A percentile compares a stretch with the other conserved stretches of the same genome.
Evolutionary conservation across 2,888 invertebrate species (phyloP).

Genomic region (Halictus ligatus): DNA sequence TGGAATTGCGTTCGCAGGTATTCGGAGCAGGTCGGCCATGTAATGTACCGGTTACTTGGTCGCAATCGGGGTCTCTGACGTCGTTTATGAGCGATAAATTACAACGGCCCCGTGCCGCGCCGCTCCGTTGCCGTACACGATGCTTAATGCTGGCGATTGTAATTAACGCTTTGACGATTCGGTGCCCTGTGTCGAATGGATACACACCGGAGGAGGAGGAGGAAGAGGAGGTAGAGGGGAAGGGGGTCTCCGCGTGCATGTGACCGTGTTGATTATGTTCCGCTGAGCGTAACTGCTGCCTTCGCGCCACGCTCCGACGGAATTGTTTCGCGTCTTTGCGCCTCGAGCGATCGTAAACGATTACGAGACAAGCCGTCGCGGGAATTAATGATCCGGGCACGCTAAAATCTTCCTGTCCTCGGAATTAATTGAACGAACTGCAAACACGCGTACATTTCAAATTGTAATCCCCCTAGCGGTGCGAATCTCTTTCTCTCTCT

Average conservation of each 20-base stretch:
- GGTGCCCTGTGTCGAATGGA: slow-evolving; percentile 24
- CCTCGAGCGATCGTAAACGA: not conserved
- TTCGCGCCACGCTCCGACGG: not conserved
- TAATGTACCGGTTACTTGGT: slow-evolving; percentile 34
- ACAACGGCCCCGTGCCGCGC: not conserved
- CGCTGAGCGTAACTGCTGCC: slow-evolving; percentile 5
- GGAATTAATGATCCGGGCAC: not conserved
- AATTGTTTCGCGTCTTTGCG: slow-evolving; percentile 17
- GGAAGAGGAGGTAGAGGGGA: too few relatives aligned
- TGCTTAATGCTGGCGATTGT: slow-evolving; percentile 44
- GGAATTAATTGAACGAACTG: slow-evolving; percentile 5
- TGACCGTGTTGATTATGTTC: slow-evolving; percentile 37
- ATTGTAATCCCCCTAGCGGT: not conserved
- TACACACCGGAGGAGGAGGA: not conserved
- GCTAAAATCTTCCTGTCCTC: slow-evolving; percentile 1
- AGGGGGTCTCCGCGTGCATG: slow-evolving; percentile 10
- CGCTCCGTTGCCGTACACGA: slow-evolving; percentile 2
- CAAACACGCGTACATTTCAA: not conserved
- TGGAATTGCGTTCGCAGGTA: not conserved
- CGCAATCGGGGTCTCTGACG: slow-evolving; percentile 36
- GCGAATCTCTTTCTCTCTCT: not conserved
- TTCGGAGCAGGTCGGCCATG: slow-evolving; percentile 13
- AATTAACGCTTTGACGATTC: slow-evolving; percentile 56
- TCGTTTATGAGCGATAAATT: slow-evolving; percentile 56
- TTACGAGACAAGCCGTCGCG: slow-evolving; percentile 3